Percentiles rank a stretch among this genome's conserved stretches.
Evolutionary conservation across 23 tunicate genomes (phyloP).

Genomic region (Halocynthia aurantium): DNA sequence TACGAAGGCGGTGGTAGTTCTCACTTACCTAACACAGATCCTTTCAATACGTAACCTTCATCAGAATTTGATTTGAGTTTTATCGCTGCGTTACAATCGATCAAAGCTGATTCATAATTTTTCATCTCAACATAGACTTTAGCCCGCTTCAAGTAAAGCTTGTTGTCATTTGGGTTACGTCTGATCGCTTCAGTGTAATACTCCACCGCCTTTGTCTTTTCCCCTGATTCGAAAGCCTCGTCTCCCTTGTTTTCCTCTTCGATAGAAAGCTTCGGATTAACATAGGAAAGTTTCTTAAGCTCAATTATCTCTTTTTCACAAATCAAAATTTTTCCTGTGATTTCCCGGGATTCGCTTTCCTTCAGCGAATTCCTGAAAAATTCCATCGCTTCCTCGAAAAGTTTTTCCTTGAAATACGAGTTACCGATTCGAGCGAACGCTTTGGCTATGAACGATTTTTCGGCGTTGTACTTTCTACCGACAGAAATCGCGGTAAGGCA

Average conservation of each 20-base stretch:
- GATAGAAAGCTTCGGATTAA: conserved; percentile 61
- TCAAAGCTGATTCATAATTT: conserved; percentile 57
- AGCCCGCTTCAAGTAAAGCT: conserved; percentile 74
- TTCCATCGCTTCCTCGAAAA: conserved; percentile 43
- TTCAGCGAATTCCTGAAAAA: conserved; percentile 59
- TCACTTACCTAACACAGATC: conserved; percentile 25
- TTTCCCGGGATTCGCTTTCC: conserved; percentile 62
- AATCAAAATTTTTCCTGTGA: conserved; percentile 40
- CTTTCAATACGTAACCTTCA: conserved; percentile 77
- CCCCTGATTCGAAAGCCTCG: conserved; percentile 50
- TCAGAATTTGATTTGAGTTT: conserved; percentile 64
- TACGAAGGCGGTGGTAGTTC: too few relatives aligned
- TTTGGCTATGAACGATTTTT: conserved; percentile 62
- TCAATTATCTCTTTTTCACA: conserved; percentile 75
- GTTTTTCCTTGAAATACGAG: conserved; percentile 62
- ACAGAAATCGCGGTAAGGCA: conserved; percentile 77
- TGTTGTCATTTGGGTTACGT: conserved; percentile 72
- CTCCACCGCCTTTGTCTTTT: conserved; percentile 72
- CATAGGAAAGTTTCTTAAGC: conserved; percentile 52
- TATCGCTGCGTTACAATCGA: conserved; percentile 75
- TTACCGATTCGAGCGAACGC: conserved; percentile 75
- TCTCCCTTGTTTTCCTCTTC: conserved; percentile 78
- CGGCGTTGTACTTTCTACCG: conserved; percentile 63
- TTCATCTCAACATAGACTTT: conserved; percentile 61
- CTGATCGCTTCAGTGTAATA: conserved; percentile 79